These are phyloP conservation scores for Xanthostigma xanthostigma DNA, from an alignment of 2,888 invertebrate genomes.

Conservation along the genomic window DNA sequence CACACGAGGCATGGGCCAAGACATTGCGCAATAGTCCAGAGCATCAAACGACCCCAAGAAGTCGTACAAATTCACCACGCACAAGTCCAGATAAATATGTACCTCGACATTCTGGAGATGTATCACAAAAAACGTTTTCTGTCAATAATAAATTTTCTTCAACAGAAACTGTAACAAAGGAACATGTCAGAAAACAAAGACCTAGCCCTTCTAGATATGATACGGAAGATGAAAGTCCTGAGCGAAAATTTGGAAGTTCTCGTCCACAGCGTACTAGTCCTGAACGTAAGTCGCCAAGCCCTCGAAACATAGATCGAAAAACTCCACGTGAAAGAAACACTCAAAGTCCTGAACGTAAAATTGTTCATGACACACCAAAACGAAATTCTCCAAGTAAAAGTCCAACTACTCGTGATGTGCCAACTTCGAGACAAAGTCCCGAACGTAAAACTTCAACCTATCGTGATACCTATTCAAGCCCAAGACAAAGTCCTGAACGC, in stretches of 20 bases:
- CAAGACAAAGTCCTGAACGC: conserved; percentile 9
- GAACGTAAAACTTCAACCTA: neutral
- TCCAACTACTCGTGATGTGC: no score
- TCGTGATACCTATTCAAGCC: conserved; percentile 18
- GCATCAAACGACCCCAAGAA: conserved; percentile 34
- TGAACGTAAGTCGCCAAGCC: no score
- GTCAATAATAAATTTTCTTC: no score
- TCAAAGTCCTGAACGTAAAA: conserved; percentile 9
- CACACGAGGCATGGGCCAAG: conserved; percentile 62
- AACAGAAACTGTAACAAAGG: no score
- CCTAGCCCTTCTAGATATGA: conserved; percentile 17
- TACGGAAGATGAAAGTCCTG: conserved; percentile 15
- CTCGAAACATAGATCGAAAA: no score
- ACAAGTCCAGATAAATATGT: conserved; percentile 30
- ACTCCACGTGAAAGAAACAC: no score
- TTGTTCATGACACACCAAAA: neutral
- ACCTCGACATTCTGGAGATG: conserved; percentile 16
- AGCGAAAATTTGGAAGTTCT: conserved; percentile 8
- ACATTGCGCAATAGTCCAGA: conserved; percentile 53
- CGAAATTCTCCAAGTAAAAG: no score
- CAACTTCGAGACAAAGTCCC: neutral
- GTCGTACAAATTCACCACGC: conserved; percentile 36
- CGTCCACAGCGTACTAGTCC: no score
- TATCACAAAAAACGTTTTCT: no score
- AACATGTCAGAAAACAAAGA: conserved; percentile 5